These are phyloP conservation scores for Prinia subflava DNA, from an alignment of 2,113 vertebrate genomes.

Conservation along the genomic window DNA sequence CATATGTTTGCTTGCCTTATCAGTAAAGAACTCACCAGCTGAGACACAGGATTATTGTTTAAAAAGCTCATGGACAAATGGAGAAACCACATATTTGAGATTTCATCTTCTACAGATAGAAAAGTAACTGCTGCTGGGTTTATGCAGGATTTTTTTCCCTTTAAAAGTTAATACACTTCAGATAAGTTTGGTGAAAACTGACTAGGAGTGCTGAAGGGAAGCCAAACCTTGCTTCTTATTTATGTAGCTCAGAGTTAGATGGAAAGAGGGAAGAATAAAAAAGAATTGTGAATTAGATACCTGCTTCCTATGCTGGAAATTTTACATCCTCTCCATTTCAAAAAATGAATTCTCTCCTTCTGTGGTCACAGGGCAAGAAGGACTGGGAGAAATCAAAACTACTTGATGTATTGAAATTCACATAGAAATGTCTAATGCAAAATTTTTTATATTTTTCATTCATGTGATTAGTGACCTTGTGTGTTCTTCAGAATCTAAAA, in stretches of 20 bases:
- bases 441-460: background rate
- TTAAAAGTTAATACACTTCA: background rate
- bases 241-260: background rate
- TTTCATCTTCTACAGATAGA: constrained; percentile 28
- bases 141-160: background rate
- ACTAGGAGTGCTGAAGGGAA: background rate
- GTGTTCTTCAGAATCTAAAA: background rate
- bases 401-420: background rate
- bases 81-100: background rate
- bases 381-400: background rate
- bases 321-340: background rate
- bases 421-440: background rate
- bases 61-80: constrained; percentile 27
- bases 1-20: constrained; percentile 69
- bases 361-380: background rate
- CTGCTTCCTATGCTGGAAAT: background rate
- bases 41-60: constrained; percentile 53
- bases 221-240: background rate
- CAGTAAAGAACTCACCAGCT: constrained; percentile 59
- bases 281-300: background rate
- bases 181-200: background rate
- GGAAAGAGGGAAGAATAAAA: background rate
- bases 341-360: background rate
- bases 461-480: background rate
- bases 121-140: constrained; percentile 1